Base-by-base conservation (phyloP, 2,113 vertebrate species). In the Bombycilla garrulus region DNA sequence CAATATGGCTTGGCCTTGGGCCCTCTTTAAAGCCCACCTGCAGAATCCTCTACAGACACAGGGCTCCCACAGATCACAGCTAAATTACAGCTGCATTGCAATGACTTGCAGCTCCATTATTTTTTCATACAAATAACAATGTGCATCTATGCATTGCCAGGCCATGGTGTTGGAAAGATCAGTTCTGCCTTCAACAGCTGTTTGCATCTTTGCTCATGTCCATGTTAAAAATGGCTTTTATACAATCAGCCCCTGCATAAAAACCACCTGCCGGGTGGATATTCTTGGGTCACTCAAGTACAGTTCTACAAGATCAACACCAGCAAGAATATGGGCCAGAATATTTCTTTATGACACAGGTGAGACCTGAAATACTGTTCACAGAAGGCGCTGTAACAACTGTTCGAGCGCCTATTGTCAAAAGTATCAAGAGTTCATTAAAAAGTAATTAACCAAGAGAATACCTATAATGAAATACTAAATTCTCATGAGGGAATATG, bases 141-240 rank as follows among this genome's bases (percentile, higher is more conserved):
- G 1, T 15, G 7, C 33, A 28, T 18, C 44, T 66, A 74, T 5
- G 0, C 3, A 1, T 26, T 38, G 11, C 33, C 44, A 21, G 38
- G 56, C 24, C 60, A 40, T 45, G 36, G 35, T 33, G 45, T 24
- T 61, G 70, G 26, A 62, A 88, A 60, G 56, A 81, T 29, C 69
- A 74, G 7, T 25, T 84, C 35, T 40, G 11, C 20, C 56, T 78
- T 81, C 36, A 64, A 28, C 35, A 66, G 6, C 18, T 40, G 2
- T 42, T 80, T 53, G 45, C 54, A 89, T 36, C 70, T 87, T 81
- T 87, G 21, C 23, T 62, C 2, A 8, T 12, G 11, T 26, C 10
- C 13, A 2, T 4, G 4, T 74, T 81, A 66, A 81, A 91, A 58
- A 12, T 35, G 51, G 11, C 35, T 78, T 65, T 70, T 58, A 24